Evolutionary conservation across 2,113 vertebrate genomes (phyloP).

Genomic region (Nothocercus julius): DNA sequence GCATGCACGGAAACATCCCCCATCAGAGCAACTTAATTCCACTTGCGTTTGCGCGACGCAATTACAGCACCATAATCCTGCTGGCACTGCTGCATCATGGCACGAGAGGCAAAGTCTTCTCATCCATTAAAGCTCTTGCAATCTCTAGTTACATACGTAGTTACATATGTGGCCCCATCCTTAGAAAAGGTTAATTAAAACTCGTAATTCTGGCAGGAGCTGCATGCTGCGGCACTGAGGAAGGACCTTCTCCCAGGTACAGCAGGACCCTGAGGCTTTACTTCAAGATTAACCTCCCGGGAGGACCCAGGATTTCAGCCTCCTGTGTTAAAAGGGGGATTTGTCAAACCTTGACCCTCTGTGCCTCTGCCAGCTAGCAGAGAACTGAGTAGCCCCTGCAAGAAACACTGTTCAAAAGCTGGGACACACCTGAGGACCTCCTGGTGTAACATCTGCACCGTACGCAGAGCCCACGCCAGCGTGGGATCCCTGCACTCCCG

Average conservation of each 20-base stretch:
- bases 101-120: neutral
- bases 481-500: fast-evolving
- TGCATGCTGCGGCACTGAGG: neutral
- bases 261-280: neutral
- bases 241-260: neutral
- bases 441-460: neutral
- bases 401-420: neutral
- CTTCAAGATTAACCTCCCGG: neutral
- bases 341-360: neutral
- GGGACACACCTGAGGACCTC: neutral
- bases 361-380: neutral
- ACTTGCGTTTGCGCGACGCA: neutral
- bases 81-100: neutral
- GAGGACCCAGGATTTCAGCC: neutral
- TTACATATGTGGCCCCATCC: neutral
- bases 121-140: neutral
- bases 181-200: slow-evolving; percentile 40
- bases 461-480: too few species aligned
- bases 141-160: neutral
- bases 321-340: neutral
- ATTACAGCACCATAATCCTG: neutral
- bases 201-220: neutral
- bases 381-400: fast-evolving
- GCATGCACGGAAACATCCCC: neutral
- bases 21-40: neutral